Base-by-base conservation (phyloP, 2,113 vertebrate species). In the Taxidea taxus region DNA sequence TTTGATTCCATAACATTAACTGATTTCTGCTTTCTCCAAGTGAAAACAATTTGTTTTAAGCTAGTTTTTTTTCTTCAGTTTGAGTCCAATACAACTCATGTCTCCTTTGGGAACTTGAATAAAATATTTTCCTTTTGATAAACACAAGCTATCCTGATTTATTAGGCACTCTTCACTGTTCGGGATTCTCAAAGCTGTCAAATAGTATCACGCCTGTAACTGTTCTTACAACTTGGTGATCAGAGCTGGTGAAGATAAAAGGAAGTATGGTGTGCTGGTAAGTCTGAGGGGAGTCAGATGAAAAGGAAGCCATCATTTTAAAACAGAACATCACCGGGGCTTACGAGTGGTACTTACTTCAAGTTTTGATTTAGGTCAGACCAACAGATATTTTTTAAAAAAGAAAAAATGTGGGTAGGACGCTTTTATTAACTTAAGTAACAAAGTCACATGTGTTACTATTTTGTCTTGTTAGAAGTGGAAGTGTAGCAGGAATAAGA, bases 11-110 rank as follows among this genome's bases (percentile, higher is more conserved):
- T 9, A 54, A 49, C 1, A 75, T 72, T 70, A 68, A 68, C 6
- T n/a, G 18, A 90, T 85, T 80, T 74, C 54, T 9, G 62, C 56
- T 93, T 96, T 96, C 39, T 91, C 54, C 54, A 80, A 77, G n/a
- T 62, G 12, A 56, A 86, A 93, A 62, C 15, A 27, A 83, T 66
- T 60, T 75, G 62, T 9, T 75, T 68, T 88, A 74, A 86, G 51
- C 72, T 37, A 23, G 39, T 2, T 75, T 44, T 92, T 95, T 93
- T 37, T 18, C 81, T 88, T 94, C 15, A 66, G 11, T 51, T 44
- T 85, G 81, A 92, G 31, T 66, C 23, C 31, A 83, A 7, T 6
- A 58, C 47, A 83, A 83, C 18, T 89, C 42, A 23, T 37, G 9
- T 91, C 68, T 87, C 62, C 34, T 70, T 90, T 68, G 21, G 62